Evolutionary conservation across 2,113 vertebrate genomes (phyloP).

Genomic region (Periophthalmus modestus): DNA sequence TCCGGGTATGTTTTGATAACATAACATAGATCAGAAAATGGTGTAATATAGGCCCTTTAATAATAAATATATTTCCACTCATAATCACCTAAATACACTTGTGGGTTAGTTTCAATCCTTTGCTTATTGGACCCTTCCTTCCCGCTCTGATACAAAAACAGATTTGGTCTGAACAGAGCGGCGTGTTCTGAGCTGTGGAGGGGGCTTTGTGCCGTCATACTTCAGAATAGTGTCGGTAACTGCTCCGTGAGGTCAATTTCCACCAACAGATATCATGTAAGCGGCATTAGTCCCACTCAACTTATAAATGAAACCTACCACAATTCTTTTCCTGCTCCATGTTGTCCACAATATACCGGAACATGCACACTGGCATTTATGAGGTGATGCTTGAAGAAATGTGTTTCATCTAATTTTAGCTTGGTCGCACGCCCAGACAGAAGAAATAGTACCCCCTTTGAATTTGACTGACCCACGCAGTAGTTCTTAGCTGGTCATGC

Average conservation of each 20-base stretch:
- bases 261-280: constrained; percentile 20
- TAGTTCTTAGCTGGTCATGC: too few species aligned
- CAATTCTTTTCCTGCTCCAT: constrained; percentile 13
- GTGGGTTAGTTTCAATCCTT: background rate
- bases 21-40: too few species aligned
- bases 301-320: constrained; percentile 20
- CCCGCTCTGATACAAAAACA: constrained; percentile 1
- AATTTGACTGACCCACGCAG: constrained; percentile 31
- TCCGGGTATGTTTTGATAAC: too few species aligned
- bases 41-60: too few species aligned
- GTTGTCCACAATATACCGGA: constrained; percentile 28
- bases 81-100: background rate
- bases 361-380: constrained; percentile 40
- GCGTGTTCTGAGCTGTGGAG: background rate
- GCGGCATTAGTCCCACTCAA: constrained; percentile 5
- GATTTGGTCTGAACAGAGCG: background rate
- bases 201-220: background rate
- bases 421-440: constrained; percentile 55
- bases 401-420: constrained; percentile 63
- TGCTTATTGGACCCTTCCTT: background rate
- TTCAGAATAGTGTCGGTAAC: constrained; percentile 32
- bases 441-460: constrained; percentile 52
- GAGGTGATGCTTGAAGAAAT: constrained; percentile 20
- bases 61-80: background rate
- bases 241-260: constrained; percentile 18